Evolutionary conservation across 2,797 vertebrate genomes (phyloP), one percentile per base, ranked within the genome.

Genomic region (Gambusia yucatana): DNA sequence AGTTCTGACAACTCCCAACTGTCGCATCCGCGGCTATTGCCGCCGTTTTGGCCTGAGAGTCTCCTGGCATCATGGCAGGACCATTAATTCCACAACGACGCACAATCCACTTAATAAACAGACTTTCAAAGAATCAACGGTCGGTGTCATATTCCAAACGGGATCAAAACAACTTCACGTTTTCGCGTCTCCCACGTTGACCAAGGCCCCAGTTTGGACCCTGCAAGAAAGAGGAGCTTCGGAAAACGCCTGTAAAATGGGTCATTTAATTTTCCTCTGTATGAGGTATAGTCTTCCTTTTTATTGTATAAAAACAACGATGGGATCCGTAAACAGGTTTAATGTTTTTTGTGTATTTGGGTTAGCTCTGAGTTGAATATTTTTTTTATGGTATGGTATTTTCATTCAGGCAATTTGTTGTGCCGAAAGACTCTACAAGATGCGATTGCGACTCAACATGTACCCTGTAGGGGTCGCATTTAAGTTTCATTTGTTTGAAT

Each of bases 31-130:
- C 94, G 8, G 96, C 97, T 6, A 96, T 89, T 44, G 94, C 94
- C 7, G 94, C 93, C 76, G 90, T 87, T 83, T 96, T 96, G 28
- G 96, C 89, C 39, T 95, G 96, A 28, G 87, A 97, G 92, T 98
- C 98, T 16, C 98, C 97, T 0, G 98, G 98, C 98, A 98, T 99
- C 98, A 98, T 98, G 46, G 44, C 70, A 88, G 84, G 96, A 93
- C 75, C 6, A 73, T 48, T 11, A 82, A 43, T n/a, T 30, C 39
- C 46, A 73, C 48, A 6, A 3, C 36, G 43, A 71, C 5, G 3
- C 13, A 36, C 7, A 50, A 16, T 57, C 13, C 0, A 1, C 0
- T 59, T 73, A 30, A 6, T 39, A 36, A 36, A 20, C 1, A 17
- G 6, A 17, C 25, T n/a, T 28, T 7, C 14, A 70, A 70, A 70